Conservation (phyloP, 2,888 invertebrate species). For the Synergus umbraculus region DNA sequence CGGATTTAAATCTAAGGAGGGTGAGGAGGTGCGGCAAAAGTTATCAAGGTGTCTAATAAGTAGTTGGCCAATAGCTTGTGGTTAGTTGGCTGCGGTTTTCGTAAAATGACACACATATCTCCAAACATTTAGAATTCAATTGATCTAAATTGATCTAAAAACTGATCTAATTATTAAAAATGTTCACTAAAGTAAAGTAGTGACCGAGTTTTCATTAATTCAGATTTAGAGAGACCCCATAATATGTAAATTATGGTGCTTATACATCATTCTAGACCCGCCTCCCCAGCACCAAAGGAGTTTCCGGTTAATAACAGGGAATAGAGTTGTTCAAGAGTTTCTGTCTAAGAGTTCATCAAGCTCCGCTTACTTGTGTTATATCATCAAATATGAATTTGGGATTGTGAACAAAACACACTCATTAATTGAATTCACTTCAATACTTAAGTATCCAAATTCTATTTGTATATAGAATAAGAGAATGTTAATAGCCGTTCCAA, state of each 20-base stretch:
- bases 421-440: too few relatives aligned
- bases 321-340: background rate
- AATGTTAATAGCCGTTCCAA: background rate
- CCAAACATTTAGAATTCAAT: background rate
- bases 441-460: background rate
- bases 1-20: conserved; percentile 64
- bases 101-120: conserved; percentile 1
- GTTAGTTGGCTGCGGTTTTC: conserved; percentile 55
- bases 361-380: background rate
- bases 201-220: too few relatives aligned
- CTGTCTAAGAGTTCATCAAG: background rate
- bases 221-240: background rate
- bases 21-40: conserved; percentile 66
- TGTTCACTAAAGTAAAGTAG: background rate
- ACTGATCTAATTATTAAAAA: background rate
- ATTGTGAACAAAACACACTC: background rate
- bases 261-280: background rate
- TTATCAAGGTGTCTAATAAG: conserved; percentile 72
- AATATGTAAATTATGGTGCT: background rate
- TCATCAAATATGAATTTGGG: background rate
- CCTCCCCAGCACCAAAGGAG: background rate
- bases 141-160: too few relatives aligned
- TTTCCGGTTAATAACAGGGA: background rate
- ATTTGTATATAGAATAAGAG: background rate
- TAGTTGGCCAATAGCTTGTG: conserved; percentile 68